Conservation (phyloP, 2,113 vertebrate genomes). For the Chaenogobius annularis region DNA sequence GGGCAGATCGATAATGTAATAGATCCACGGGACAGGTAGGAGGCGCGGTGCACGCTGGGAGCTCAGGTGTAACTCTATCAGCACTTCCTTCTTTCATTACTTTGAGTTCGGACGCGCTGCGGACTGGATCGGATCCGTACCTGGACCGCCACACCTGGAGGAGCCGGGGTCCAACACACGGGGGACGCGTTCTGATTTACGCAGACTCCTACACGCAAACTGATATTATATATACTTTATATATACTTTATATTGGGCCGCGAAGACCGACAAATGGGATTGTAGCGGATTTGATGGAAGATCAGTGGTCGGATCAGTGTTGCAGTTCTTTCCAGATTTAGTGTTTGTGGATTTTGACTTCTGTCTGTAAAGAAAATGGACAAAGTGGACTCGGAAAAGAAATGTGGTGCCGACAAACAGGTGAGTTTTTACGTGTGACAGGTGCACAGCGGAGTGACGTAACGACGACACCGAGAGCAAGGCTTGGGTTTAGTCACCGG, state of each 20-base stretch:
- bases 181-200: background rate
- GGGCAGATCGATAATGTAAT: too few relatives aligned
- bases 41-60: slow-evolving; percentile 3
- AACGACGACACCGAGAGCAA: background rate
- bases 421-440: background rate
- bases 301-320: background rate
- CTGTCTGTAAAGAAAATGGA: background rate
- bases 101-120: background rate
- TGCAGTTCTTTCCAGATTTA: background rate
- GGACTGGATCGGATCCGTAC: background rate
- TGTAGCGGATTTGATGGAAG: background rate
- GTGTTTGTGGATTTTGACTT: background rate
- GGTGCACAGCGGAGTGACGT: background rate
- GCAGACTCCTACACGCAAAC: background rate
- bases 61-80: background rate
- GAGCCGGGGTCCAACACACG: background rate
- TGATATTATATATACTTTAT: background rate
- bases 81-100: background rate
- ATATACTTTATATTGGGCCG: background rate
- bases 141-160: background rate
- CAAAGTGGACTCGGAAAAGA: background rate
- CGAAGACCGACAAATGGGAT: background rate
- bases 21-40: too few relatives aligned
- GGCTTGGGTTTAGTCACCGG: background rate
- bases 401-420: background rate